Conservation (phyloP, 2,888 invertebrate species). For the Gastrophysa polygoni region DNA sequence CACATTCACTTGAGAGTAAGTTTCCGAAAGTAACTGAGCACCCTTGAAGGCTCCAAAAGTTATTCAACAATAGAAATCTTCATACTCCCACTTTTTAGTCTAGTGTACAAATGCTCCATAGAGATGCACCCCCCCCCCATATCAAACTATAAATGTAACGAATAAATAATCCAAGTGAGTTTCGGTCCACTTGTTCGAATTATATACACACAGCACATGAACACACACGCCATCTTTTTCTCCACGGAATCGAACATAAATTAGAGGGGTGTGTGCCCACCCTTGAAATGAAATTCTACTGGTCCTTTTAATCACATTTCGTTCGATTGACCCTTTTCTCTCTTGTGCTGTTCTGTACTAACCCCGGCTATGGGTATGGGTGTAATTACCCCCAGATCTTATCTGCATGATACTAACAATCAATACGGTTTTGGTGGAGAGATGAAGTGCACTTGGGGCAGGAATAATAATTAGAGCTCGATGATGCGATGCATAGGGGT, state of each 20-base stretch:
- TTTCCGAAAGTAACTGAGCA: no score
- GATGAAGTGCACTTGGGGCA: constrained; percentile 25
- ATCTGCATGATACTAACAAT: constrained; percentile 31
- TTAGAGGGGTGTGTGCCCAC: constrained; percentile 46
- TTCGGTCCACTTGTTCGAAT: constrained; percentile 36
- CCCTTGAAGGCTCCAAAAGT: no score
- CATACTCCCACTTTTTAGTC: no score
- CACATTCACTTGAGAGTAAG: no score
- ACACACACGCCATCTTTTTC: constrained; percentile 26
- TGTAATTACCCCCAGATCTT: constrained; percentile 33
- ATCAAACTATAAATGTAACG: no score
- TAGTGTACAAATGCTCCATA: no score
- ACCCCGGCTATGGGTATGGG: not conserved
- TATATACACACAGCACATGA: constrained; percentile 19
- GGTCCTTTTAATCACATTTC: constrained; percentile 43
- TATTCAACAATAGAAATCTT: no score
- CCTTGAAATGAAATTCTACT: constrained; percentile 46
- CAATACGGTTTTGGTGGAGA: constrained; percentile 31
- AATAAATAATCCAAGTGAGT: constrained; percentile 30
- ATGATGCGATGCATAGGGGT: constrained; percentile 26
- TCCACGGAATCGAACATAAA: constrained; percentile 42
- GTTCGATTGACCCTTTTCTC: constrained; percentile 35
- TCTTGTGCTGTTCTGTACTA: not conserved
- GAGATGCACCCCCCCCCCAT: no score
- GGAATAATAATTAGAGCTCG: constrained; percentile 22